Evolutionary conservation across 2,113 vertebrate species (phyloP).

Genomic region (Cinclus mexicanus): DNA sequence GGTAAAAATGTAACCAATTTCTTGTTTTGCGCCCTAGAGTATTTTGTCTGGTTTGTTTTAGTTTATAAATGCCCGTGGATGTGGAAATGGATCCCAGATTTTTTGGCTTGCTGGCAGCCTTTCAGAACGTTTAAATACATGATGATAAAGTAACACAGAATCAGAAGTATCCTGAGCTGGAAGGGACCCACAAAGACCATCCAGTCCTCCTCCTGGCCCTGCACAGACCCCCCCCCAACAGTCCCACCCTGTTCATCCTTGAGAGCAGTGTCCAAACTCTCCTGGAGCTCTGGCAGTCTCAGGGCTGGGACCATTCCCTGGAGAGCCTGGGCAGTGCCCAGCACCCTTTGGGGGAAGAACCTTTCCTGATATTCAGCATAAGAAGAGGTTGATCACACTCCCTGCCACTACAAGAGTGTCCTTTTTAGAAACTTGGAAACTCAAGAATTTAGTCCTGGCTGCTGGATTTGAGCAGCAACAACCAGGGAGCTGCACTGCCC

Average conservation of each 20-base stretch:
- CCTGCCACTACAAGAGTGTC: background rate
- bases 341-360: background rate
- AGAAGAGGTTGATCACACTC: background rate
- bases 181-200: background rate
- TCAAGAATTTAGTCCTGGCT: background rate
- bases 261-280: accelerated
- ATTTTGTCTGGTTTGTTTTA: background rate
- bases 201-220: background rate
- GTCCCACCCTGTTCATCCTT: background rate
- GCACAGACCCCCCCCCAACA: background rate
- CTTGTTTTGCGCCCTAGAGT: background rate
- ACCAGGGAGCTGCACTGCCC: background rate
- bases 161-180: background rate
- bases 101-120: background rate
- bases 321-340: background rate
- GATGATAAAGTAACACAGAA: background rate
- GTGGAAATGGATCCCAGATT: background rate
- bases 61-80: background rate
- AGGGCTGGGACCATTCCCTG: background rate
- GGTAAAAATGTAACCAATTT: background rate
- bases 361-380: background rate
- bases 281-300: background rate
- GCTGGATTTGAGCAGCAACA: background rate
- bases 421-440: background rate
- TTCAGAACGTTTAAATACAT: background rate